These are phyloP conservation scores for Drosophila nikananu DNA, from an alignment of 1,140 invertebrate species.

Conservation along the genomic window DNA sequence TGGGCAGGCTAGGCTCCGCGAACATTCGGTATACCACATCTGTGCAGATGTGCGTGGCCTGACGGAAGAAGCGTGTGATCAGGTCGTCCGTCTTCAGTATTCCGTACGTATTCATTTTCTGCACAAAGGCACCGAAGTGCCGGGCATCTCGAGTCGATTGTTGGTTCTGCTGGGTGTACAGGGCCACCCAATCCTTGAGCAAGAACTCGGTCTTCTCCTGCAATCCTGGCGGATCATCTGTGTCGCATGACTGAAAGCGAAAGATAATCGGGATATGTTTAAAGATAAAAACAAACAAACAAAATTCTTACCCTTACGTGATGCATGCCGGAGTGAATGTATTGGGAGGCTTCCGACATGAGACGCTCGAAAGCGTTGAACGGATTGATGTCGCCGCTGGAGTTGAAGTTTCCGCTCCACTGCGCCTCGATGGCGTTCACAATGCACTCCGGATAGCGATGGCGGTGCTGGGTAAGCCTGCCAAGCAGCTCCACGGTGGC, in stretches of 20 bases:
- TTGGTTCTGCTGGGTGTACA: constrained; percentile 90
- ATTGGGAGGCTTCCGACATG: constrained; percentile 91
- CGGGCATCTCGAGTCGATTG: constrained; percentile 94
- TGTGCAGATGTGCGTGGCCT: constrained; percentile 98
- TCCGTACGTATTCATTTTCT: constrained; percentile 98
- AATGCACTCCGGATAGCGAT: constrained; percentile 92
- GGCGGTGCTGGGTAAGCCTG: constrained; percentile 90
- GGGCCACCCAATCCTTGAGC: constrained; percentile 96
- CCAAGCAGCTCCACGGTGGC: constrained; percentile 94
- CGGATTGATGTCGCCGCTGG: constrained; percentile 80
- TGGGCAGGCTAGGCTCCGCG: constrained; percentile 86
- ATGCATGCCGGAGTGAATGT: constrained; percentile 96
- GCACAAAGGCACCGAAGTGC: constrained; percentile 97
- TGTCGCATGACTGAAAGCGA: constrained; percentile 89
- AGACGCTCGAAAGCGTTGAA: constrained; percentile 89
- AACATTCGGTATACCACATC: constrained; percentile 95
- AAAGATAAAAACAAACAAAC: neutral
- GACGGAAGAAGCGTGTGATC: constrained; percentile 98
- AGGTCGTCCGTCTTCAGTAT: constrained; percentile 99
- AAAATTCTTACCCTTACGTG: constrained; percentile 88
- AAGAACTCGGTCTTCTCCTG: constrained; percentile 98
- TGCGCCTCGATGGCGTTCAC: constrained; percentile 91
- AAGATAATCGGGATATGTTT: constrained; percentile 6
- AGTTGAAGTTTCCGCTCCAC: constrained; percentile 89
- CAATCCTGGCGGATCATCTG: constrained; percentile 95